Conservation (phyloP, 2,113 vertebrate species). For the Myiozetetes cayanensis region DNA sequence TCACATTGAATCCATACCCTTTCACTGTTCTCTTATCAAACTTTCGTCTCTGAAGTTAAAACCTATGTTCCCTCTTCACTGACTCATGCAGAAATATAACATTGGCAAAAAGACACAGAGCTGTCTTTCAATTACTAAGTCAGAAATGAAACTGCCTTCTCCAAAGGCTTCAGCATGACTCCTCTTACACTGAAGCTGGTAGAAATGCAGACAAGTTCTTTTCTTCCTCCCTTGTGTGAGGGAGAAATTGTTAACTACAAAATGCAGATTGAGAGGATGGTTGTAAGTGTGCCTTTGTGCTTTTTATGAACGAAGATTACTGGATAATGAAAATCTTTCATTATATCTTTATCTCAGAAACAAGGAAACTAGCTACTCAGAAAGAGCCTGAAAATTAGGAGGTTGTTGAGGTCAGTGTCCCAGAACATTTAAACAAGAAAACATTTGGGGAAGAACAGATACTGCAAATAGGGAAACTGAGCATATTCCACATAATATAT, state of each 20-base stretch:
- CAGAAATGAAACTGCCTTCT: conserved; percentile 38
- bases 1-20: neutral
- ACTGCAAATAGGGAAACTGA: neutral
- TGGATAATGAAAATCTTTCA: neutral
- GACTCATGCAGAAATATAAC: neutral
- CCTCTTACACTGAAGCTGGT: neutral
- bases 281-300: neutral
- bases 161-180: conserved; percentile 27
- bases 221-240: neutral
- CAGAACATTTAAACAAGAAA: neutral
- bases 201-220: neutral
- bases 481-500: neutral
- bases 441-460: neutral
- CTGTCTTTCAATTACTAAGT: conserved; percentile 32
- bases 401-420: neutral
- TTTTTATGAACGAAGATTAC: neutral
- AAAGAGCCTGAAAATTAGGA: neutral
- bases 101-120: neutral
- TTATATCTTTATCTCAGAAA: neutral
- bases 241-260: conserved; percentile 3
- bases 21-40: conserved; percentile 39
- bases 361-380: neutral
- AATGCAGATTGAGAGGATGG: neutral
- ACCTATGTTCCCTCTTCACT: conserved; percentile 17
- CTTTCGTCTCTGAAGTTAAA: conserved; percentile 31